A percentile compares a stretch with the other conserved stretches of the same genome.
Evolutionary conservation across 1,140 invertebrate genomes (phyloP).

Genomic region (Chionoecetes opilio): DNA sequence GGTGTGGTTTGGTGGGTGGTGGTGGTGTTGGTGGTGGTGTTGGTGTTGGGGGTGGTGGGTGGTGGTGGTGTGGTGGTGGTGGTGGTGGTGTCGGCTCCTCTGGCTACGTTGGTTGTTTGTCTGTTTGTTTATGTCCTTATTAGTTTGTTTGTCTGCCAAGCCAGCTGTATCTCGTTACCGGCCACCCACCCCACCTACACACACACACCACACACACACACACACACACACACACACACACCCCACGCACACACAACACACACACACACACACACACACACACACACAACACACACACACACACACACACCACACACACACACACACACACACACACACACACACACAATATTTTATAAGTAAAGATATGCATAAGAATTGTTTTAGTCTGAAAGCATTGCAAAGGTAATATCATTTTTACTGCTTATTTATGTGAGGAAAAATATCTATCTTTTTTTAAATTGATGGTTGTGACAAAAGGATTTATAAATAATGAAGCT

Average conservation of each 20-base stretch:
- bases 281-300: conserved; percentile 12
- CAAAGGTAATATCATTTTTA: neutral
- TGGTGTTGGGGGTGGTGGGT: neutral
- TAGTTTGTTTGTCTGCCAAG: neutral
- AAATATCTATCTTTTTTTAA: neutral
- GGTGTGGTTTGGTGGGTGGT: no score
- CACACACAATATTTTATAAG: no score
- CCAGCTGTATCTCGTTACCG: neutral
- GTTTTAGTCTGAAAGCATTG: no score
- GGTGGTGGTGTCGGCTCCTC: neutral
- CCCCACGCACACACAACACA: neutral
- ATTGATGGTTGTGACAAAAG: neutral
- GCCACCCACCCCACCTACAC: neutral
- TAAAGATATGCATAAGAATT: no score
- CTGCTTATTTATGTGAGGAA: neutral
- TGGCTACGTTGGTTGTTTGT: neutral
- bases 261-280: conserved; percentile 10
- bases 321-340: no score
- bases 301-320: no score
- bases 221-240: conserved; percentile 8
- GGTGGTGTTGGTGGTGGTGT: no score
- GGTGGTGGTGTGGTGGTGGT: neutral
- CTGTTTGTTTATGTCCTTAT: neutral
- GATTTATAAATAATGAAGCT: neutral
- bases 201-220: neutral